These are phyloP conservation scores for Azorinus chamasolen DNA, from an alignment of 2,888 invertebrate species.

Conservation along the genomic window DNA sequence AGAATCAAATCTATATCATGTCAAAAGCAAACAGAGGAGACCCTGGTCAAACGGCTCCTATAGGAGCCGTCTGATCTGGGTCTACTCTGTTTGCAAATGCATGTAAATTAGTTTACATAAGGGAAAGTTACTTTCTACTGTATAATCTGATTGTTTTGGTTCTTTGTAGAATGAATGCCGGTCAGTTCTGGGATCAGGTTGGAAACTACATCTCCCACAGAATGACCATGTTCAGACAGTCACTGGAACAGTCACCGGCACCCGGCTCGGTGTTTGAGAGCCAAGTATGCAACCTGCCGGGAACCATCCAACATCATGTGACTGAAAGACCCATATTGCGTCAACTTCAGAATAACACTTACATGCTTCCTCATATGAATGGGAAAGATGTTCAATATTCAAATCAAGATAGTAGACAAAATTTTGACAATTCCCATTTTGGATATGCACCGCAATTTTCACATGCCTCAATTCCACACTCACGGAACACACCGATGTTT, in stretches of 20 bases:
- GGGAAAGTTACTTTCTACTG: no score
- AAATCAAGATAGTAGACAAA: no score
- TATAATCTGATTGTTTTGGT: no score
- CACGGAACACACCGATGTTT: neutral
- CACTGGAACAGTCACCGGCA: constrained; percentile 36
- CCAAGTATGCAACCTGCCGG: constrained; percentile 60
- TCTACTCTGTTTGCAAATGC: no score
- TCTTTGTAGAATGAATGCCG: constrained; percentile 65
- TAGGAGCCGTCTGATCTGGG: no score
- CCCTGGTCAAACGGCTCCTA: no score
- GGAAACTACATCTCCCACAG: constrained; percentile 66
- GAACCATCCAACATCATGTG: neutral
- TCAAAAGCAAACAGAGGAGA: no score
- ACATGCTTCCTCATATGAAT: neutral
- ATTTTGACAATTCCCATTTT: no score
- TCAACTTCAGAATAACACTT: neutral
- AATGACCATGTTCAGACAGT: constrained; percentile 60
- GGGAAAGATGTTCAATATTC: neutral
- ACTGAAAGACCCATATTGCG: neutral
- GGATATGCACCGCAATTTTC: no score
- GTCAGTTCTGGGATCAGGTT: constrained; percentile 72
- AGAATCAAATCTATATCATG: no score
- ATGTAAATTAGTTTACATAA: no score
- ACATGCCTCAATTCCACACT: no score
- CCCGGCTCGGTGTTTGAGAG: constrained; percentile 66